Conservation (phyloP, 1,140 invertebrate species). For the Physella acuta region DNA sequence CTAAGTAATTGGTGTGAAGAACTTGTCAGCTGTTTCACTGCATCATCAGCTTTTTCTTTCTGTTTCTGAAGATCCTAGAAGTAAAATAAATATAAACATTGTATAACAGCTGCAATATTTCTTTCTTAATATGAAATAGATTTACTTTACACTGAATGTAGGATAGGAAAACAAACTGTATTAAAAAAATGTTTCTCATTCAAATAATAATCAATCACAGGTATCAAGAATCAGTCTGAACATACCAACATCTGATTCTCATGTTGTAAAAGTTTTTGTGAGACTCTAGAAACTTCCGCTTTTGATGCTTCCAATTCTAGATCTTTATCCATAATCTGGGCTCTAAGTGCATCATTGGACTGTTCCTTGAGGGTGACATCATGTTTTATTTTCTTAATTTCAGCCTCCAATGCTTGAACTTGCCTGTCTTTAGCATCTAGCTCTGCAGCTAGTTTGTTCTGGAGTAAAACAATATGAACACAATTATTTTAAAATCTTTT, state of each 20-base stretch:
- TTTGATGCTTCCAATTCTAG: slow-evolving; percentile 20
- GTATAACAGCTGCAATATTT: background rate
- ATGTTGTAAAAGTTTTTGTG: slow-evolving; percentile 5
- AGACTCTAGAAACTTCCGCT: slow-evolving; percentile 15
- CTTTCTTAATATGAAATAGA: too few relatives aligned
- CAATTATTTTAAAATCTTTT: too few relatives aligned
- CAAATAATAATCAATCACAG: too few relatives aligned
- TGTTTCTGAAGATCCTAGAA: slow-evolving; percentile 20
- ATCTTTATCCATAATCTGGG: slow-evolving; percentile 30
- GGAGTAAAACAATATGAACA: too few relatives aligned
- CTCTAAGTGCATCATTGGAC: slow-evolving; percentile 21
- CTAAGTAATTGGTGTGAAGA: background rate
- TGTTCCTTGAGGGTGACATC: slow-evolving; percentile 16
- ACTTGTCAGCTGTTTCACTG: background rate
- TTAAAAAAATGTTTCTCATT: too few relatives aligned
- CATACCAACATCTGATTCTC: slow-evolving; percentile 13
- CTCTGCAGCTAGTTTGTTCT: slow-evolving; percentile 18
- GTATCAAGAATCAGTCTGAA: too few relatives aligned
- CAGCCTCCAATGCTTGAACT: slow-evolving; percentile 24
- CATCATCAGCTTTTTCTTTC: slow-evolving; percentile 3
- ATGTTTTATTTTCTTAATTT: slow-evolving; percentile 28
- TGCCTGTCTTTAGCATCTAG: slow-evolving; percentile 9
- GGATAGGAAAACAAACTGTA: too few relatives aligned
- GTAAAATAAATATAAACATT: too few relatives aligned
- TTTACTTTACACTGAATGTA: too few relatives aligned